Base-by-base conservation (phyloP, 2,888 invertebrate species). In the Elysia crispata region DNA sequence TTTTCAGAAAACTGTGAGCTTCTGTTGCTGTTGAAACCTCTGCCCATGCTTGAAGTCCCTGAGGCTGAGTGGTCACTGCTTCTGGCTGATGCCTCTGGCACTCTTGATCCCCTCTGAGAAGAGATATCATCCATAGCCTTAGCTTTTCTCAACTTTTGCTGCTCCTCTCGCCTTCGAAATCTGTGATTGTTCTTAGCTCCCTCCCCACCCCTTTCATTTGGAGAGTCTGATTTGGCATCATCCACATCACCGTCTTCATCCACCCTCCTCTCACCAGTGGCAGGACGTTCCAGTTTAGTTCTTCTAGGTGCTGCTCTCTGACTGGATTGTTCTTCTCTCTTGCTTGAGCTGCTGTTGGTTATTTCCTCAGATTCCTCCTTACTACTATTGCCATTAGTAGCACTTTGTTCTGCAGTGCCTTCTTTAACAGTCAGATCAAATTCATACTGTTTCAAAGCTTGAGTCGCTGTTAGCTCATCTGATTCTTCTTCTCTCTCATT, bases 371-470 rank as follows among this genome's bases (percentile, higher is more conserved):
- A 49, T 64, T 62, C 76, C 41, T 41, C 25, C 1, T 33, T 57
- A 8, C 30, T 31, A 70, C 25, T 30, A 15, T 54, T 25, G n/a
- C 31, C 50, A 76, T 25, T n/a, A 18, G 28, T 30, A 20, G n/a
- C 20, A 13, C 60, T 69, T 1, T n/a, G 23, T 0, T 77, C 79
- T 50, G 41, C 62, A 33, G 62, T 62, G 8, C 76, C 77, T 11
- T 86, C 87, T 50, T 84, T 80, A 15, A 78, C 82, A 13, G 83
- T 85, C 23, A 89, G 85, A 41, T 83, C 84, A 75, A 85, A 80
- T 82, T 88, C 86, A 66, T 89, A 89, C 69, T 85, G 83, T 76
- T 85, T 83, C 67, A 88, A 81, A 0, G 85, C 86, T 50, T 86
- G 87, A 18, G 86, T 86, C n/a, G 83, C 85, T 5, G 86, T 82